Evolutionary conservation across 1,140 invertebrate species (phyloP).

Genomic region (Drosophila serrata): DNA sequence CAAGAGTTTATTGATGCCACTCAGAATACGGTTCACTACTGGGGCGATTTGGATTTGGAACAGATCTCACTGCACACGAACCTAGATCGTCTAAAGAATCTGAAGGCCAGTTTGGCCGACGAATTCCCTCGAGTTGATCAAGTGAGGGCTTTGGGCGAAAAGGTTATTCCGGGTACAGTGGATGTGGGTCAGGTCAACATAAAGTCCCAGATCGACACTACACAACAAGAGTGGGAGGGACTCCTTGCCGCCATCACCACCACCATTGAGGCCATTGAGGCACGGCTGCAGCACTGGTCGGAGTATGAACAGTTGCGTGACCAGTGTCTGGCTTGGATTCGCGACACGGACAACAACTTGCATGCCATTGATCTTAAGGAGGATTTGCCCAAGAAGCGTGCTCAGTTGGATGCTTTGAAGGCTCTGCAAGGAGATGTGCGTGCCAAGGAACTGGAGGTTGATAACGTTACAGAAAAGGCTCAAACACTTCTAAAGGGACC

Average conservation of each 20-base stretch:
- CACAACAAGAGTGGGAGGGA: constrained; percentile 96
- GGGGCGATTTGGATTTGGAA: constrained; percentile 95
- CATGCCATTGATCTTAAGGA: constrained; percentile 95
- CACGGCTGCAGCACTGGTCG: constrained; percentile 94
- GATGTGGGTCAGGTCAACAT: constrained; percentile 94
- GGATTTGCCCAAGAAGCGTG: constrained; percentile 93
- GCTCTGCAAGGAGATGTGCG: constrained; percentile 94
- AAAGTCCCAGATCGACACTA: constrained; percentile 93
- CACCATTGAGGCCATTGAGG: constrained; percentile 91
- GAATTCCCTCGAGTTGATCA: constrained; percentile 93
- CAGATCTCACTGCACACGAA: constrained; percentile 95
- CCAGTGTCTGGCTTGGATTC: constrained; percentile 94
- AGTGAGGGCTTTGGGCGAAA: constrained; percentile 93
- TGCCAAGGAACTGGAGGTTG: constrained; percentile 96
- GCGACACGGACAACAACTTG: constrained; percentile 94
- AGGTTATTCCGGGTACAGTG: constrained; percentile 95
- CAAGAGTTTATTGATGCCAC: constrained; percentile 97
- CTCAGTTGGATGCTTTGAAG: constrained; percentile 92
- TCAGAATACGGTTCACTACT: constrained; percentile 93
- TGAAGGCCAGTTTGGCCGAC: constrained; percentile 92
- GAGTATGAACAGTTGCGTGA: constrained; percentile 96
- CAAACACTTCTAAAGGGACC: constrained; percentile 92
- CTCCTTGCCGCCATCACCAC: constrained; percentile 91
- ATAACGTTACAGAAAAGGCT: constrained; percentile 95
- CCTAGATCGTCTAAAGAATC: constrained; percentile 95